These are phyloP conservation scores for Pachymerium ferrugineum DNA, from an alignment of 2,888 invertebrate species.

Conservation along the genomic window DNA sequence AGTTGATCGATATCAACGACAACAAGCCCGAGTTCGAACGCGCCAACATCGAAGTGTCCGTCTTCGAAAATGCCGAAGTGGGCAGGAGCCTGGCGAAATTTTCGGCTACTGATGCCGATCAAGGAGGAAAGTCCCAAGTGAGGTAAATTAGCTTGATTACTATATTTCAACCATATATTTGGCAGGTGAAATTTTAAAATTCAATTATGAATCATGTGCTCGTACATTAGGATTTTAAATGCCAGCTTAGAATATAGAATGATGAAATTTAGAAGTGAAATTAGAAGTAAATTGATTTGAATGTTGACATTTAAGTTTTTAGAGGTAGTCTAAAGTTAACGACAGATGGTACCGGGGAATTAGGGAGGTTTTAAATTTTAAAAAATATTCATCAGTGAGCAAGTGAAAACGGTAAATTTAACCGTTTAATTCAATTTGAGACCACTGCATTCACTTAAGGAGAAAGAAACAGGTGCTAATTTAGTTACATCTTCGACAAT, in stretches of 20 bases:
- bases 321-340: too few relatives aligned
- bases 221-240: too few relatives aligned
- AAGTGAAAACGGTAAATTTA: too few relatives aligned
- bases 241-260: too few relatives aligned
- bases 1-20: slow-evolving; percentile 85
- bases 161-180: too few relatives aligned
- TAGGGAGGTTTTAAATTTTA: not conserved
- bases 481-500: slow-evolving; percentile 11
- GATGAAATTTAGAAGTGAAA: too few relatives aligned
- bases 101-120: slow-evolving; percentile 92
- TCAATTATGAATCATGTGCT: not conserved
- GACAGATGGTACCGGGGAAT: too few relatives aligned
- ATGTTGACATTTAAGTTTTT: too few relatives aligned
- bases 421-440: slow-evolving; percentile 10
- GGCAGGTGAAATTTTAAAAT: too few relatives aligned
- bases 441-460: not conserved
- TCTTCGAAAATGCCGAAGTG: slow-evolving; percentile 85
- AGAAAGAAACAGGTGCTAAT: not conserved
- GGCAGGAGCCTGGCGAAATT: slow-evolving; percentile 88
- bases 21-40: slow-evolving; percentile 92
- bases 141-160: too few relatives aligned
- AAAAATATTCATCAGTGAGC: too few relatives aligned
- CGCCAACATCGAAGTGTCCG: slow-evolving; percentile 85
- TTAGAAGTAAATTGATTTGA: not conserved
- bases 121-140: slow-evolving; percentile 51